A percentile compares a stretch with the other conserved stretches of the same genome.
Evolutionary conservation across 2,797 vertebrate genomes (phyloP).

Genomic region (Percopsis omiscomaycus): DNA sequence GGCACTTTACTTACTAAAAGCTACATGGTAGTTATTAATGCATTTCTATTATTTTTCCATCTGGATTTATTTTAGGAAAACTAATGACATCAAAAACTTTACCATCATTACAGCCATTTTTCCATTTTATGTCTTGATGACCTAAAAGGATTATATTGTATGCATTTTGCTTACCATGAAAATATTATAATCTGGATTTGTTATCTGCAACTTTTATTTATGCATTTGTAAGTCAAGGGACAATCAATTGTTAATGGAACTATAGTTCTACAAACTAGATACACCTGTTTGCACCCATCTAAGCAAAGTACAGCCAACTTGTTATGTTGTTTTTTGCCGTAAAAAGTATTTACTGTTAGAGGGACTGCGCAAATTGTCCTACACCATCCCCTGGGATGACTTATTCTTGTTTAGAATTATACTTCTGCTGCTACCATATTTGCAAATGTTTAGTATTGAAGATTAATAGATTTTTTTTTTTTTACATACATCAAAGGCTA

Average conservation of each 20-base stretch:
- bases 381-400: slow-evolving; percentile 10
- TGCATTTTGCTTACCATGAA: neutral
- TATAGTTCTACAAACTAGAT: neutral
- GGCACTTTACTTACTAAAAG: neutral
- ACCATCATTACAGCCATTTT: slow-evolving; percentile 28
- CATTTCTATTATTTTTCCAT: slow-evolving; percentile 33
- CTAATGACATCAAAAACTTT: slow-evolving; percentile 28
- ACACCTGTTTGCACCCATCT: neutral
- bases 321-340: slow-evolving; percentile 7
- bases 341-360: slow-evolving; percentile 8
- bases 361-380: neutral
- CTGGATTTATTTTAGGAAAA: slow-evolving; percentile 27
- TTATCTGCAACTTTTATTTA: slow-evolving; percentile 7
- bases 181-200: neutral
- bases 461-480: slow-evolving; percentile 2
- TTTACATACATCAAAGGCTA: slow-evolving; percentile 9
- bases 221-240: slow-evolving; percentile 11
- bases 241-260: slow-evolving; percentile 16
- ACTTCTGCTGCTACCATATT: slow-evolving; percentile 33
- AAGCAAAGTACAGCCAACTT: slow-evolving; percentile 2
- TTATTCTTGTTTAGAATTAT: slow-evolving; percentile 20
- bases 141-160: slow-evolving; percentile 1
- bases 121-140: slow-evolving; percentile 16
- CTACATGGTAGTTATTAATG: slow-evolving; percentile 36
- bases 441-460: slow-evolving; percentile 35